Base-by-base conservation (phyloP, 2,797 vertebrate genomes). In the Geotrypetes seraphini region DNA sequence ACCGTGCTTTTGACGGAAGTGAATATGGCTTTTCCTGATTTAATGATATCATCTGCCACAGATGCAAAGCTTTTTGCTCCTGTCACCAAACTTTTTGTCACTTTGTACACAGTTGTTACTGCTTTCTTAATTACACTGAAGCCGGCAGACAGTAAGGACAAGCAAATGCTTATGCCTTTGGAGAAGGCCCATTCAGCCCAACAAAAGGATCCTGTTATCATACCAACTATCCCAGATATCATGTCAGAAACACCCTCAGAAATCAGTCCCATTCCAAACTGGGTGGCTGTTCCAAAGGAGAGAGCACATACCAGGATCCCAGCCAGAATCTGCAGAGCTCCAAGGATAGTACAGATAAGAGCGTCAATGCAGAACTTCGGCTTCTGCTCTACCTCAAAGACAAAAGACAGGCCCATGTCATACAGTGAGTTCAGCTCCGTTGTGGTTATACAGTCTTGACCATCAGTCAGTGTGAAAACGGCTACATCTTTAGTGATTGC, bases 111-210 rank as follows among this genome's bases (percentile, higher is more conserved):
- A 7, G 28, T 3, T 3, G 18, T 13, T 20, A 25, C 27, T 28
- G 19, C 20, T 17, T 43, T 47, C 2, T 28, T 36, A 10, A 60
- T 13, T 12, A 2, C 1, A 2, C 33, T 48, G 33, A 54, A 47
- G 1, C 58, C 58, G 26, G 39, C 42, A 2, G 29, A 31, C 18
- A 46, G 3, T 12, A 62, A 34, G 20, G 50, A 36, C n/a, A 59
- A 12, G 8, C 36, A 59, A 11, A 62, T 45, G 22, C 39, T 39
- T 11, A 54, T 39, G 9, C 33, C 18, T 33, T 62, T 62, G 30
- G 43, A 41, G 16, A 59, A 36, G 10, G 59, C 55, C 59, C 54
- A 62, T 16, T 35, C 14, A 5, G 1, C 47, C 59, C 59, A 62
- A 16, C 22, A 2, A 12, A 62, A 62, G 8, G 19, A 17, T 3